These are phyloP conservation scores for Gorilla gorilla DNA, from an alignment of 2,113 vertebrate species.

Conservation along the genomic window DNA sequence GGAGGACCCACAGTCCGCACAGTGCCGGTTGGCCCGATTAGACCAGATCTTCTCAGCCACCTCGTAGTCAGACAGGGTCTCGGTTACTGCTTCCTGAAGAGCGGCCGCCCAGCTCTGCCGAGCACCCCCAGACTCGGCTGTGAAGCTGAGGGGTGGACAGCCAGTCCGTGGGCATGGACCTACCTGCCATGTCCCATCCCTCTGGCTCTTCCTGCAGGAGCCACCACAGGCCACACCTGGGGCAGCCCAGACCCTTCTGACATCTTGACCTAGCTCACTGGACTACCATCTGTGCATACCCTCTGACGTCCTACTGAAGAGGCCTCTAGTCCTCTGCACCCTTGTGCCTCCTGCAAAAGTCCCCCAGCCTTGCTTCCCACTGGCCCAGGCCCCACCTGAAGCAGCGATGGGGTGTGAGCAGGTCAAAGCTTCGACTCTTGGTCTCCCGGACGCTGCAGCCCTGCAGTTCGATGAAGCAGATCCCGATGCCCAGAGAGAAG, in stretches of 20 bases:
- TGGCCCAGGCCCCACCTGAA: slow-evolving; percentile 90
- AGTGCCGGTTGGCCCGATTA: slow-evolving; percentile 94
- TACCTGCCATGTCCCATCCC: slow-evolving; percentile 4
- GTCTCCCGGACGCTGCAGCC: slow-evolving; percentile 94
- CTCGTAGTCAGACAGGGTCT: slow-evolving; percentile 97
- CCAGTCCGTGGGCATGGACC: slow-evolving; percentile 56
- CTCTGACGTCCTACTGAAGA: neutral
- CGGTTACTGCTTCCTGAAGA: slow-evolving; percentile 94
- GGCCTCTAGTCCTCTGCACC: neutral
- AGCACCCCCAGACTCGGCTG: slow-evolving; percentile 92
- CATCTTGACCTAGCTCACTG: neutral
- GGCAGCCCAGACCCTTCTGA: neutral
- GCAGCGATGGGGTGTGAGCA: slow-evolving; percentile 94
- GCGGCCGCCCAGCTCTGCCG: slow-evolving; percentile 96
- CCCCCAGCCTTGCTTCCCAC: neutral
- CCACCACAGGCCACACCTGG: neutral
- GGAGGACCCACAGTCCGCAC: slow-evolving; percentile 93
- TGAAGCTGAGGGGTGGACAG: slow-evolving; percentile 87
- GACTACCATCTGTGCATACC: neutral
- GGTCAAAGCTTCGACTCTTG: slow-evolving; percentile 93
- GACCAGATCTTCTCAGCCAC: slow-evolving; percentile 99
- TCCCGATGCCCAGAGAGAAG: slow-evolving; percentile 93
- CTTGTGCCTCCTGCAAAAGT: neutral
- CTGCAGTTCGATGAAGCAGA: slow-evolving; percentile 94
- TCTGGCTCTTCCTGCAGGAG: neutral